Evolutionary conservation across 2,113 vertebrate genomes (phyloP).

Genomic region (Osmerus mordax): DNA sequence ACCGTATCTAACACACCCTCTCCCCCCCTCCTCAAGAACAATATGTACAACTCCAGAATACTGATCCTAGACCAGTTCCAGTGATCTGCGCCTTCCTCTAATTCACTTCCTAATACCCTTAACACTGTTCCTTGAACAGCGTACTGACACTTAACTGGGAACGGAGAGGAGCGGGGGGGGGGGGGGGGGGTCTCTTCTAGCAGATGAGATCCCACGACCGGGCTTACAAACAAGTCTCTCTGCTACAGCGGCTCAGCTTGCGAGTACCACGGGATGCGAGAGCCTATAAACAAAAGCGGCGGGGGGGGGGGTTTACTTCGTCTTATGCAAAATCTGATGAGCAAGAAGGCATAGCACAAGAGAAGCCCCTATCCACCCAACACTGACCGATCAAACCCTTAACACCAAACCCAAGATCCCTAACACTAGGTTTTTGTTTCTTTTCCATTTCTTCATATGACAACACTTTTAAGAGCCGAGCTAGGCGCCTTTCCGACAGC

Average conservation of each 20-base stretch:
- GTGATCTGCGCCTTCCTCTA: neutral
- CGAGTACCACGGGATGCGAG: neutral
- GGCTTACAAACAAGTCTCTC: neutral
- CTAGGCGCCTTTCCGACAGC: neutral
- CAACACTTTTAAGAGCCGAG: constrained; percentile 2
- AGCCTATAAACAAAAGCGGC: neutral
- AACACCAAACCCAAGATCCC: neutral
- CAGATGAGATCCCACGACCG: neutral
- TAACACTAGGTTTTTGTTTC: neutral
- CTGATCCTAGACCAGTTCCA: neutral
- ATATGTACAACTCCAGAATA: constrained; percentile 2
- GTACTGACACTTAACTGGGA: neutral
- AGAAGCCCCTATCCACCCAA: constrained; percentile 2
- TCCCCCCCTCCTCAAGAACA: neutral
- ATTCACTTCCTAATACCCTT: neutral
- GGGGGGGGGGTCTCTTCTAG: neutral
- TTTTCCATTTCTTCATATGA: neutral
- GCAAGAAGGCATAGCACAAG: constrained; percentile 20
- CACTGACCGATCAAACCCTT: neutral
- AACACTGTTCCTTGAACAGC: neutral
- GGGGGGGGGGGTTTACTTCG: too few species aligned
- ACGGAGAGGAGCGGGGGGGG: too few species aligned
- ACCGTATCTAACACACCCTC: neutral
- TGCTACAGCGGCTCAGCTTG: constrained; percentile 17
- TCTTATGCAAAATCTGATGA: constrained; percentile 10